Evolutionary conservation across 2,888 invertebrate species (phyloP), one percentile per base, ranked within the genome.

Genomic region (Drosophila picticornis): DNA sequence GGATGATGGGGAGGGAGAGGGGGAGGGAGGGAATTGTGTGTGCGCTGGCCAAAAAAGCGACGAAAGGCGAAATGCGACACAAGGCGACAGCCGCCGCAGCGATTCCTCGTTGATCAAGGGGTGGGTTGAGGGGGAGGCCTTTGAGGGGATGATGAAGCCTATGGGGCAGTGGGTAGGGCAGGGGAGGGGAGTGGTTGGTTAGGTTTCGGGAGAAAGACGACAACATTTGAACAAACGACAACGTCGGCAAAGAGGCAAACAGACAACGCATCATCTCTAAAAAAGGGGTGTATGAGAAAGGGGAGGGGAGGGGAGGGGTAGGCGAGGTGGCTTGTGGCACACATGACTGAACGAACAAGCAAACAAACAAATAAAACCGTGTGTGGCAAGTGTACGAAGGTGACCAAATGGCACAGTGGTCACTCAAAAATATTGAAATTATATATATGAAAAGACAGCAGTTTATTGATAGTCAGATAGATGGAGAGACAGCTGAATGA

Each of bases 291-390:
- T 7, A 1, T 16, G 38, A 22, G 6, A 32, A 10, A 19, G 48
- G 5, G 13, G 9, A 25, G 34, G 25, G 29, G 29, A 16, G 22
- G 22, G 16, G n/a, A 7, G 27, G 16, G 34, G 6, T 9, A 27
- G 9, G 22, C 11, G n/a, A 5, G 0, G 5, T 22, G 55, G 19
- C 6, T 65, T 75, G 77, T 64, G 77, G 72, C 82, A 75, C 80
- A 84, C 85, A 90, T 76, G 80, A 80, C 66, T 85, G 85, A 82
- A 63, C 80, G 80, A 85, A 90, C 90, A 89, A 57, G 80, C 88
- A 87, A 82, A 88, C 82, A 84, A 82, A 84, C 82, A 82, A 80
- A 90, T 80, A 82, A 84, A 81, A 83, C 58, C 61, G 43, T 11
- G 57, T 55, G 64, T 63, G 43, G 43, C 57, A 56, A 62, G 56